Conservation (phyloP, 2,797 vertebrate species). For the Megaceryle alcyon region DNA sequence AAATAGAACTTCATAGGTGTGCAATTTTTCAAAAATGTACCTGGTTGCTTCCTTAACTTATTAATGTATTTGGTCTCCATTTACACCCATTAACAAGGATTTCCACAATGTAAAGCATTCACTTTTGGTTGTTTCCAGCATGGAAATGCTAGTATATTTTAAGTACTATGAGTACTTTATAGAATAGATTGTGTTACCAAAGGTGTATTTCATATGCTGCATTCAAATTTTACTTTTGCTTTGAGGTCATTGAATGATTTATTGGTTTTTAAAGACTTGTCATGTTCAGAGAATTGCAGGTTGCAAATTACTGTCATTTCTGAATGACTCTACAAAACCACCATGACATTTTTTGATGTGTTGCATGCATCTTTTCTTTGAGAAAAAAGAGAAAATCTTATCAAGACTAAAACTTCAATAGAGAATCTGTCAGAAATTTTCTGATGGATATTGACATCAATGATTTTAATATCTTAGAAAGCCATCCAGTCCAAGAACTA, state of each 20-base stretch:
- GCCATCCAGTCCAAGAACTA: background rate
- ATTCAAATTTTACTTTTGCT: background rate
- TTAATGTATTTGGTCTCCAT: background rate
- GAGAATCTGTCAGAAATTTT: background rate
- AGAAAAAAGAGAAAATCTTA: background rate
- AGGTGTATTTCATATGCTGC: background rate
- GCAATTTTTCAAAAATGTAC: background rate
- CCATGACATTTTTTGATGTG: background rate
- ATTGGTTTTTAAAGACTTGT: background rate
- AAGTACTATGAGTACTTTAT: background rate
- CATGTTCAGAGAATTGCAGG: background rate
- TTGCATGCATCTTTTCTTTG: background rate
- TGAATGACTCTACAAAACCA: background rate
- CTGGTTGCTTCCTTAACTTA: background rate
- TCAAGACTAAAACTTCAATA: background rate
- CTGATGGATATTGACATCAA: background rate
- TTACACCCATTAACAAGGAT: background rate
- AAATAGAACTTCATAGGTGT: background rate
- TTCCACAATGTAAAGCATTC: background rate
- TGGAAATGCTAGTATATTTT: background rate
- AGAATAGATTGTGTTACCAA: background rate
- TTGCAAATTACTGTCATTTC: background rate
- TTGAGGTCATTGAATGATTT: background rate
- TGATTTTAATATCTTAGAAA: background rate
- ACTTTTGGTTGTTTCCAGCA: background rate